Evolutionary conservation across 2,888 invertebrate genomes (phyloP).

Genomic region (Catocala nupta): DNA sequence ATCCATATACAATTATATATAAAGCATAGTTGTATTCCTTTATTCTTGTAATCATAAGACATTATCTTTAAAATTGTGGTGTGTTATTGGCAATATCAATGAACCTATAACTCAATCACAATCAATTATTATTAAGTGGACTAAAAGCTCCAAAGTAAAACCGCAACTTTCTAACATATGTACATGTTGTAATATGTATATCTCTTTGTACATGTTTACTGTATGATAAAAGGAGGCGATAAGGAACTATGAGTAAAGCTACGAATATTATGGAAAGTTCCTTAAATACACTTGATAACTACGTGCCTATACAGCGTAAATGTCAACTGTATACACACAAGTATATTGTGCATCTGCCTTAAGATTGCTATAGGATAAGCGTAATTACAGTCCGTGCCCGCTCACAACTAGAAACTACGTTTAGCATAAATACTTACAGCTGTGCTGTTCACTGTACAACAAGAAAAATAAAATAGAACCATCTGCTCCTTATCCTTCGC

Average conservation of each 20-base stretch:
- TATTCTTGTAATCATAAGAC: too few species aligned
- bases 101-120: too few species aligned
- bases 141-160: too few species aligned
- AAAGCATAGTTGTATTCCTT: too few species aligned
- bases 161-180: too few species aligned
- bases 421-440: slow-evolving; percentile 22
- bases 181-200: too few species aligned
- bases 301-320: slow-evolving; percentile 14
- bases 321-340: slow-evolving; percentile 7
- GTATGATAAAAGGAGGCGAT: slow-evolving; percentile 14
- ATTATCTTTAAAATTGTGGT: too few species aligned
- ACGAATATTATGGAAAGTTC: slow-evolving; percentile 11
- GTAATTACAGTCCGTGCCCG: slow-evolving; percentile 25
- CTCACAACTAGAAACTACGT: slow-evolving; percentile 23
- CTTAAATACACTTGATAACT: slow-evolving; percentile 20
- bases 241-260: slow-evolving; percentile 13
- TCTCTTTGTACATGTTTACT: not conserved
- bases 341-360: slow-evolving; percentile 10
- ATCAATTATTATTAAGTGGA: too few species aligned
- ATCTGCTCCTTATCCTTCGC: too few species aligned
- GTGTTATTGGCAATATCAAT: too few species aligned
- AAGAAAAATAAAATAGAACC: too few species aligned
- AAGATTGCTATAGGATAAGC: slow-evolving; percentile 19
- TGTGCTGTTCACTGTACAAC: not conserved
- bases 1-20: too few species aligned